Conservation (phyloP, 2,797 vertebrate genomes). For the Yasuhikotakia modesta region DNA sequence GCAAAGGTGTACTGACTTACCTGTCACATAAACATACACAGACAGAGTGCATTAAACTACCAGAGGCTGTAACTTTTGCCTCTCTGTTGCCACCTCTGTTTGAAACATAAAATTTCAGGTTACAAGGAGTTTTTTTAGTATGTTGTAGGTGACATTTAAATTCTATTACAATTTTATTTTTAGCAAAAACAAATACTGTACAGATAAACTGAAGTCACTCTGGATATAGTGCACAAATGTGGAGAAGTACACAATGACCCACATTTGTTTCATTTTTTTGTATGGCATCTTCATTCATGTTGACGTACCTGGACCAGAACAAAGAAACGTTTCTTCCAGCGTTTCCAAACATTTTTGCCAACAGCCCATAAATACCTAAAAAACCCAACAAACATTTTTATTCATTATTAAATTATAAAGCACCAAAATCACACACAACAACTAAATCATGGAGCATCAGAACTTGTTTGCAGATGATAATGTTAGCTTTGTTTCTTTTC, state of each 20-base stretch:
- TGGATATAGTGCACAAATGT: too few species aligned
- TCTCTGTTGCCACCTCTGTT: too few species aligned
- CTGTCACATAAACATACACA: conserved; percentile 66
- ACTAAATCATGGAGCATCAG: background rate
- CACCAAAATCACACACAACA: background rate
- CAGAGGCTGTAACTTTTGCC: too few species aligned
- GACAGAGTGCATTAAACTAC: background rate
- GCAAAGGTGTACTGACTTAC: conserved; percentile 99
- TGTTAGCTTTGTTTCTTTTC: too few species aligned
- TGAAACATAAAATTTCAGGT: too few species aligned
- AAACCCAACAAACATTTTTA: conserved; percentile 57
- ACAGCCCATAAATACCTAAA: conserved; percentile 97
- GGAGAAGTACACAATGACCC: too few species aligned
- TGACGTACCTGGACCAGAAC: conserved; percentile 91
- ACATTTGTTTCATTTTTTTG: too few species aligned
- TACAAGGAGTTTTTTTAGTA: too few species aligned
- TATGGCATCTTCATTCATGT: background rate
- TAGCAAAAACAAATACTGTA: too few species aligned
- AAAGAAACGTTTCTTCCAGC: conserved; percentile 99
- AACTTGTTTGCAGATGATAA: background rate
- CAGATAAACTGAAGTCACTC: too few species aligned
- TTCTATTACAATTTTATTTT: too few species aligned
- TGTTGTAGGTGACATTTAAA: too few species aligned
- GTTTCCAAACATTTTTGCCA: conserved; percentile 99
- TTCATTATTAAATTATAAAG: conserved; percentile 7